Base-by-base conservation (phyloP, 2,113 vertebrate species). In the Muntiacus reevesi region DNA sequence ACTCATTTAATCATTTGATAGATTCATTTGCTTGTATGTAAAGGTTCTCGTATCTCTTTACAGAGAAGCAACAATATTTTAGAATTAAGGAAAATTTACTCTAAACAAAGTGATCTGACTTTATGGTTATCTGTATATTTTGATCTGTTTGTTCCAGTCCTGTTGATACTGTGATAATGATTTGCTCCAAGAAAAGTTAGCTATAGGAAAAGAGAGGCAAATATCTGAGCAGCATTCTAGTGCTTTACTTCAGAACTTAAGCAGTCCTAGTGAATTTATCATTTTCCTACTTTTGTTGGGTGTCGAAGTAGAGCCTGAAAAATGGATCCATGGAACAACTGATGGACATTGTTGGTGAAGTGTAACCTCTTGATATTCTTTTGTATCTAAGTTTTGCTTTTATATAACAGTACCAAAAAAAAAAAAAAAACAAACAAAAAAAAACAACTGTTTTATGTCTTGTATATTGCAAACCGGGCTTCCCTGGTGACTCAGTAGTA, bases 381-480 rank as follows among this genome's bases (percentile, higher is more conserved):
- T 40, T 57, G 16, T 43, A 64, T 40, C 15, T 43, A 83, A 90
- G 27, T 82, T 74, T 15, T 33, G 6, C 86, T 90, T 59, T 40
- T 74, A 81, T 25, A 47, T 74, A 45, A 88, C 1, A 28, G 52
- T 54, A 17, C 14, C 0, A 7, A 4, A 28, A 5, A 40, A 9
- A n/a, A 71, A 36, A 19, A 17, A 64, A 62, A 62, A 62, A n/a
- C n/a, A n/a, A n/a, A n/a, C n/a, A 9, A n/a, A 71, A 36, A 19
- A 17, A 64, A 62, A 62, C 33, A 64, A 28, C 10, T n/a, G 5
- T 40, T 60, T 55, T 7, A 47, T 60, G 25, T 21, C 23, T 81
- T 91, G 3, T 64, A 16, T 64, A 25, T 40, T 40, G 67, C n/a
- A 74, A 74, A 74, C 21, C 0, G 0, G 21, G 36, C 36, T 74